These are phyloP conservation scores for Macrosoma leucophasiata DNA, from an alignment of 2,888 invertebrate genomes.

Conservation along the genomic window DNA sequence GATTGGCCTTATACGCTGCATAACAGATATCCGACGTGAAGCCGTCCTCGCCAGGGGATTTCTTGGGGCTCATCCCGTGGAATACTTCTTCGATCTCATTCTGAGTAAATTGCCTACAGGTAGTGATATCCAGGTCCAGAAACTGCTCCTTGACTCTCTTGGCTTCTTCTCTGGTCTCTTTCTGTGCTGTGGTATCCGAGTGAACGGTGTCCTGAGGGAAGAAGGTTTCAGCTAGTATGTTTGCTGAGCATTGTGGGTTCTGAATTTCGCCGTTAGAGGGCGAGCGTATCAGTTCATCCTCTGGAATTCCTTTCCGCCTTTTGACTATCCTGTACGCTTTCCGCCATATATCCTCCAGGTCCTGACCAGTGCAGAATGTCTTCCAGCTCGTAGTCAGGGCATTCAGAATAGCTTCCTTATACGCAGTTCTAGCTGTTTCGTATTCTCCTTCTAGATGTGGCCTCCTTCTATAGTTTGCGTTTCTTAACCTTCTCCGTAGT, in stretches of 20 bases:
- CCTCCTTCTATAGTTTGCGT: neutral
- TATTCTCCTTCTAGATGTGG: neutral
- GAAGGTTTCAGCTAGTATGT: neutral
- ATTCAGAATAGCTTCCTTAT: neutral
- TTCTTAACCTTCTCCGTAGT: neutral
- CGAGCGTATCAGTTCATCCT: neutral
- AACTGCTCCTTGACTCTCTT: neutral
- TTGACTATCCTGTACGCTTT: neutral
- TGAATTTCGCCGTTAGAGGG: neutral
- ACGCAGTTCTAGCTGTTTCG: neutral
- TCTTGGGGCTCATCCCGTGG: neutral
- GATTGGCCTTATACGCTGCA: neutral
- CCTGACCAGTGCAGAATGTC: neutral
- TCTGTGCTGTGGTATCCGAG: neutral
- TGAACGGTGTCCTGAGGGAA: neutral
- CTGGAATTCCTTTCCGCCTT: neutral
- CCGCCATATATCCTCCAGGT: neutral
- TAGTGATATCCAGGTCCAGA: neutral
- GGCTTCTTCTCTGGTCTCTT: neutral
- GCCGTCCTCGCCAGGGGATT: neutral
- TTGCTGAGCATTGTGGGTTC: neutral
- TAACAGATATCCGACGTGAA: neutral
- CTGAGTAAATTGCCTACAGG: neutral
- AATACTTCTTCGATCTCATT: neutral
- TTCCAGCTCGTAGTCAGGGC: neutral